Evolutionary conservation across 2,113 vertebrate genomes (phyloP), one percentile per base, ranked within the genome.

Genomic region (Bubo bubo): DNA sequence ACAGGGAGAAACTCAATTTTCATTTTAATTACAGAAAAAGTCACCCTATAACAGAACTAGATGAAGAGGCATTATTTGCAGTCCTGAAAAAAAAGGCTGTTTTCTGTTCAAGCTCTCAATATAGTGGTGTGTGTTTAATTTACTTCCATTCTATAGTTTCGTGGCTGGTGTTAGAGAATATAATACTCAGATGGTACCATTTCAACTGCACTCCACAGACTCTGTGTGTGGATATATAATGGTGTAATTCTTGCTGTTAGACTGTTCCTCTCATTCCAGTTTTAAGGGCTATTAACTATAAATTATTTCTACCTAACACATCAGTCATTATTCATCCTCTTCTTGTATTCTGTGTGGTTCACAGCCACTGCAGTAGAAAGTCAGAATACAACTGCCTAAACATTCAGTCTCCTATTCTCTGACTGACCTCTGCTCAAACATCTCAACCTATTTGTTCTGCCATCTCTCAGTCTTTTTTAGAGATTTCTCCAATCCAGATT

Each of bases 21-120:
- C 6, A 64, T 79, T 87, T 89, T 91, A 90, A 64, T 93, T 91
- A 68, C 47, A 82, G 58, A 91, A 70, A 76, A 55, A 91, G 87
- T 79, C 60, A 73, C 8, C 13, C 23, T 76, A 8, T 79, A 86
- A 67, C 11, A 80, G 58, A 45, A 86, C 4, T 17, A 71, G 50
- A 84, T 73, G 12, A 49, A 87, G 32, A 70, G 68, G n/a, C 35
- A 27, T 66, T 76, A 37, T 74, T 77, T 96, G 26, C 34, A 81
- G 22, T 89, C 19, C 13, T 64, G 9, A 26, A 19, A 74, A 73
- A 90, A 93, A 86, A 45, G 3, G 3, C 30, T 70, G 27, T 34
- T 79, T 86, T 80, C 49, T 89, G 4, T 62, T 81, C 47, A 77
- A 71, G 26, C 15, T 94, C 43, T 86, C 55, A 72, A 55, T 88